A percentile compares a stretch with the other conserved stretches of the same genome.
phyloP scores from a whole-genome alignment of 2,888 invertebrate genomes.

The Tachystola acroxantha region DNA sequence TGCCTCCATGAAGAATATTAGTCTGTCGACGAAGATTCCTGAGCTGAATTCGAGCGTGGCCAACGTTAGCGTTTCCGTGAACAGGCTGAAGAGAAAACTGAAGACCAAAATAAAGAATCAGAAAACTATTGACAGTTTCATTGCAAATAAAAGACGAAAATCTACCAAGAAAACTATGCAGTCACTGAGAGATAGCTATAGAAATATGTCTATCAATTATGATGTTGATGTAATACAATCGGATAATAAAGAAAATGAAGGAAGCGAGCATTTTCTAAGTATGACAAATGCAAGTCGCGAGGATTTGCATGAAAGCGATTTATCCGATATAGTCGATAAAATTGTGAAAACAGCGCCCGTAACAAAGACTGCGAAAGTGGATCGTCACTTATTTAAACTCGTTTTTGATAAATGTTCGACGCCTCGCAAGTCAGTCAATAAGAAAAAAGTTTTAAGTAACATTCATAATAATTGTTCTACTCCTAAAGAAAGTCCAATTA shows the following conservation, averaged over 20 bases:
- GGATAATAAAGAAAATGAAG: constrained; percentile 21
- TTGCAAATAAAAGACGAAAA: constrained; percentile 48
- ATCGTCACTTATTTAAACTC: constrained; percentile 51
- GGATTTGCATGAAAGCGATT: constrained; percentile 37
- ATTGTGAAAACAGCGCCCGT: constrained; percentile 46
- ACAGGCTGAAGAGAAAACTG: constrained; percentile 59
- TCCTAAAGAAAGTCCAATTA: constrained; percentile 48
- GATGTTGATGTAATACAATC: constrained; percentile 8
- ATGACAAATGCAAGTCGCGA: constrained; percentile 37
- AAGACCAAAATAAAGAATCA: constrained; percentile 42
- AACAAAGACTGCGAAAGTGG: constrained; percentile 46
- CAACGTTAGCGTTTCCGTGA: constrained; percentile 56
- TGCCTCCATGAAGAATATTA: constrained; percentile 37
- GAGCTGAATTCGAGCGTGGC: constrained; percentile 39
- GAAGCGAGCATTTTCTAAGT: constrained; percentile 32
- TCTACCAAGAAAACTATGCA: constrained; percentile 29
- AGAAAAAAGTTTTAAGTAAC: constrained; percentile 33
- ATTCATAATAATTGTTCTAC: constrained; percentile 58
- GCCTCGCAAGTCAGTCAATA: constrained; percentile 33
- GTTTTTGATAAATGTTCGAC: constrained; percentile 48
- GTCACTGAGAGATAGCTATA: constrained; percentile 37
- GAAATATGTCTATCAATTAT: constrained; percentile 34
- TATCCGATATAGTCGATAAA: constrained; percentile 58
- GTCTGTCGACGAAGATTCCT: constrained; percentile 23
- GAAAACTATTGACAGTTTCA: constrained; percentile 59